phyloP scores from a whole-genome alignment of 2,888 invertebrate species.

The Vesta saturnalis region DNA sequence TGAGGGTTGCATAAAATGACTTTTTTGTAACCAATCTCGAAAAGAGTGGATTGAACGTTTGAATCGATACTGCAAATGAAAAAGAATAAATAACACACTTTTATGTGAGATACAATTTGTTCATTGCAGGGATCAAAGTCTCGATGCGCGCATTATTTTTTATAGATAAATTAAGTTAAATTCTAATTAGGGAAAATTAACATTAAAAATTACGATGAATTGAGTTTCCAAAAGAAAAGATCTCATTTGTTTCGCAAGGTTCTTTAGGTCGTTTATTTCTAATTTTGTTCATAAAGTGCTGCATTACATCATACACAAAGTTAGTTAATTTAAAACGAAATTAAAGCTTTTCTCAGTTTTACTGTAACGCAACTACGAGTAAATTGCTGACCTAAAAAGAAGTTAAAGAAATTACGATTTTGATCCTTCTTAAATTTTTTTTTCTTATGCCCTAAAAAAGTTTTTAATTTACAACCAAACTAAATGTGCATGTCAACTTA shows the following conservation, averaged over 20 bases:
- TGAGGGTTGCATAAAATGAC: too few species aligned
- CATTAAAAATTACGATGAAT: not conserved
- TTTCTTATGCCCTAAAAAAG: slow-evolving; percentile 16
- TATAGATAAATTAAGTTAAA: not conserved
- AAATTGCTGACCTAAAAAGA: slow-evolving; percentile 3
- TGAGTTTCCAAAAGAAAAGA: not conserved
- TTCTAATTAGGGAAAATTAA: not conserved
- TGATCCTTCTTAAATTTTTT: slow-evolving; percentile 25
- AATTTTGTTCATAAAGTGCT: not conserved
- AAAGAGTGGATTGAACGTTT: too few species aligned
- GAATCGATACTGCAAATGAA: too few species aligned
- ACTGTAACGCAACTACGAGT: slow-evolving; percentile 4
- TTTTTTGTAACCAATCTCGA: too few species aligned
- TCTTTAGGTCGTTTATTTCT: slow-evolving; percentile 3
- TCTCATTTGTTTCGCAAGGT: not conserved
- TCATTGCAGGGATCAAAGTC: too few species aligned
- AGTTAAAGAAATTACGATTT: slow-evolving; percentile 3
- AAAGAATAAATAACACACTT: too few species aligned
- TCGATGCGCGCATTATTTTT: too few species aligned
- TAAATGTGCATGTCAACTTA: slow-evolving; percentile 31
- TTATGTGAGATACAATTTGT: too few species aligned
- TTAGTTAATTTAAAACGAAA: slow-evolving; percentile 3
- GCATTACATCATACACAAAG: slow-evolving; percentile 4
- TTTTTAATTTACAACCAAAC: slow-evolving; percentile 28
- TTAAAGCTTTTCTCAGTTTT: slow-evolving; percentile 4